These are phyloP conservation scores for Catharus fuscescens DNA, from an alignment of 2,113 vertebrate genomes.

Conservation along the genomic window DNA sequence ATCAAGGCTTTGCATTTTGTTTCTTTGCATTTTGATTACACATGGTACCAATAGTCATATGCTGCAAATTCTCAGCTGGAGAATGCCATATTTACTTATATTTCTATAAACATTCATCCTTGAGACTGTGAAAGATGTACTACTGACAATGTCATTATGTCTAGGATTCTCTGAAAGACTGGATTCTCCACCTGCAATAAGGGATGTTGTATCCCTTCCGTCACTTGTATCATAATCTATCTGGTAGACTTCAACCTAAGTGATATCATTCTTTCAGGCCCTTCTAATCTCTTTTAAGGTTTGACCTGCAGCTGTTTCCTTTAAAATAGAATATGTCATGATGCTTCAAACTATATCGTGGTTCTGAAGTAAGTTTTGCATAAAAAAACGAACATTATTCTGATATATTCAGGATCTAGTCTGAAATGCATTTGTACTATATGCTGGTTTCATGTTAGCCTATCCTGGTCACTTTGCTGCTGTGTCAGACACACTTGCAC, in stretches of 20 bases:
- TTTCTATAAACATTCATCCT: background rate
- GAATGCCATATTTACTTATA: background rate
- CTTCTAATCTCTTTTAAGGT: background rate
- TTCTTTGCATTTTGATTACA: background rate
- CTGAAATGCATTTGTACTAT: background rate
- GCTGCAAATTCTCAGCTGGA: background rate
- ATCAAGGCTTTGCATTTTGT: background rate
- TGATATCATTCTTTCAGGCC: accelerated
- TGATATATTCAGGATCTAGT: background rate
- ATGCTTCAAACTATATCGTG: background rate
- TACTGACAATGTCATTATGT: background rate
- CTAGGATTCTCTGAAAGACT: background rate
- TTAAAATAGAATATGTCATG: background rate
- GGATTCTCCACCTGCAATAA: background rate
- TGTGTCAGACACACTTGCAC: background rate
- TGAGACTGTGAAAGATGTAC: background rate
- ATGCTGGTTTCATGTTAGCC: background rate
- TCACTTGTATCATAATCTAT: background rate
- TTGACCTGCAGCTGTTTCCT: background rate
- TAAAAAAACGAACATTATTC: background rate
- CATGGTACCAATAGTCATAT: background rate
- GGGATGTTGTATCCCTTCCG: background rate
- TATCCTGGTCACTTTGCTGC: background rate
- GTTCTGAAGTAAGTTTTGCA: background rate
- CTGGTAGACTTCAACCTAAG: background rate